Evolutionary conservation across 2,888 invertebrate species (phyloP).

Genomic region (Tipula unca): DNA sequence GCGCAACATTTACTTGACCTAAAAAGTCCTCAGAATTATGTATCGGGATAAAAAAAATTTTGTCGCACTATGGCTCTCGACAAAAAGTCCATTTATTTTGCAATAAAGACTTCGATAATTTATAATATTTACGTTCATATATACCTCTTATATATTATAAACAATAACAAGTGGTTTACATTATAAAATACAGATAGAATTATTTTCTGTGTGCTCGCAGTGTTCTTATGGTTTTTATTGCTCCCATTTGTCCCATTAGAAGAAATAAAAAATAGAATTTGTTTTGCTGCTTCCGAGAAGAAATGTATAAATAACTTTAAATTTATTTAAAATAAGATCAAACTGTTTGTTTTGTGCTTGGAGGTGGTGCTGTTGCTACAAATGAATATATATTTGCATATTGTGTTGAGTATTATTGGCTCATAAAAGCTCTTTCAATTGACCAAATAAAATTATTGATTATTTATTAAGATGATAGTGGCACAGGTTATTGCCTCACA

Average conservation of each 20-base stretch:
- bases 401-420: background rate
- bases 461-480: no score
- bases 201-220: background rate
- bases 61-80: background rate
- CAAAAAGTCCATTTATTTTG: background rate
- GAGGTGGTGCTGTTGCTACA: background rate
- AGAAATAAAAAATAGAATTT: background rate
- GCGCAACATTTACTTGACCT: no score
- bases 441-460: no score
- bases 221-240: background rate
- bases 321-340: background rate
- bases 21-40: no score
- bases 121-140: background rate
- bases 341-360: background rate
- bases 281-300: background rate
- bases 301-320: background rate
- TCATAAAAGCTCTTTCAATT: background rate
- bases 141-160: background rate
- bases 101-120: background rate
- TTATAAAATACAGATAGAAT: background rate
- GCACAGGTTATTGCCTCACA: no score
- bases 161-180: background rate
- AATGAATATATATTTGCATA: background rate
- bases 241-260: background rate
- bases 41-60: background rate